phyloP scores from a whole-genome alignment of 30 jellyfish, hydroid and myxozoan genomes.

The Hydra vulgaris region DNA sequence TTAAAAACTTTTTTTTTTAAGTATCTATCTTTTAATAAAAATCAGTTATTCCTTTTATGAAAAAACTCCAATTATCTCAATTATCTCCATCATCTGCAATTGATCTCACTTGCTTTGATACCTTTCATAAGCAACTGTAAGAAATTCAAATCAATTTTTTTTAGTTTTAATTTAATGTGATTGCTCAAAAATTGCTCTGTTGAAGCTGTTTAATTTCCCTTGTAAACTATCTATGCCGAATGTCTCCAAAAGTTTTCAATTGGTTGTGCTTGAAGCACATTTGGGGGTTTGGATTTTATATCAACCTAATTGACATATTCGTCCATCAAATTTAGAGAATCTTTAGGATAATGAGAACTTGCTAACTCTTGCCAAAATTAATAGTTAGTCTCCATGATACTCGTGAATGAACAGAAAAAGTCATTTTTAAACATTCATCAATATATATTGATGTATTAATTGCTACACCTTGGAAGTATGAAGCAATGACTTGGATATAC shows the following conservation, averaged over 20 bases:
- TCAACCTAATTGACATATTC: not conserved
- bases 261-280: not conserved
- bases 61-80: no score
- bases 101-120: not conserved
- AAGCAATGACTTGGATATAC: no score
- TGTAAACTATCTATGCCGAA: not conserved
- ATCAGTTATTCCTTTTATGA: no score
- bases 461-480: no score
- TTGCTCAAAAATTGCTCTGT: not conserved
- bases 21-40: no score
- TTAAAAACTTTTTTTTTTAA: no score
- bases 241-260: not conserved
- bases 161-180: not conserved
- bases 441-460: no score
- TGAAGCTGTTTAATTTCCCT: not conserved
- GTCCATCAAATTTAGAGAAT: not conserved
- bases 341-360: not conserved
- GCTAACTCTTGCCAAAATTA: no score
- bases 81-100: not conserved
- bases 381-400: no score
- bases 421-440: no score
- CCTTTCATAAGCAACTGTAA: not conserved
- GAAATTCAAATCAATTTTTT: not conserved
- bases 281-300: no score
- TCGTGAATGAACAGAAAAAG: no score